phyloP scores from a whole-genome alignment of 2,113 vertebrate genomes.

The Lophura nycthemera region DNA sequence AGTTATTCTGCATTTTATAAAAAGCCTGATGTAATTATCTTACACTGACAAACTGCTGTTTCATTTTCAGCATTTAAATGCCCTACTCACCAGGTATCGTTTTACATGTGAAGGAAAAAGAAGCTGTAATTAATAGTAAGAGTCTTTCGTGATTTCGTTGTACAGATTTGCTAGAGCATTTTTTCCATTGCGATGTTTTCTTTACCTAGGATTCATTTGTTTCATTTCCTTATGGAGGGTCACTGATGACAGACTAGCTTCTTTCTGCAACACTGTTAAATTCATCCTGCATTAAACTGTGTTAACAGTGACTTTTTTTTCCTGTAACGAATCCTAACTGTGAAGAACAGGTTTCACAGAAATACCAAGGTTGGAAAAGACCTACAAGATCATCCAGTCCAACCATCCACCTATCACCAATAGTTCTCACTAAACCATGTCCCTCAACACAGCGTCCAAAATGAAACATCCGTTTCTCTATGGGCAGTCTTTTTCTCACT shows the following conservation, averaged over 20 bases:
- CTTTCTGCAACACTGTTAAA: not conserved
- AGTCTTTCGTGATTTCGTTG: not conserved
- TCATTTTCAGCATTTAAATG: not conserved
- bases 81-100: not conserved
- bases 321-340: not conserved
- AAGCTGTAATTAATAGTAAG: not conserved
- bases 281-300: not conserved
- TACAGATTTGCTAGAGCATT: not conserved
- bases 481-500: not conserved
- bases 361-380: too few species aligned
- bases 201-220: not conserved
- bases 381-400: too few species aligned
- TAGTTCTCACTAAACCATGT: too few species aligned
- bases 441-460: too few species aligned
- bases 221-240: not conserved
- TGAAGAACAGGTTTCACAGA: not conserved
- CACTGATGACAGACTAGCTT: not conserved
- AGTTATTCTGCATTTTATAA: not conserved
- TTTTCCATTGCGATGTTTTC: not conserved
- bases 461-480: not conserved
- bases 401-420: too few species aligned
- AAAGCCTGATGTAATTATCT: not conserved
- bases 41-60: not conserved
- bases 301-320: not conserved
- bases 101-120: not conserved